Evolutionary conservation across 92 coral and sea anemone genomes (phyloP).

Genomic region (Galaxea fascicularis): DNA sequence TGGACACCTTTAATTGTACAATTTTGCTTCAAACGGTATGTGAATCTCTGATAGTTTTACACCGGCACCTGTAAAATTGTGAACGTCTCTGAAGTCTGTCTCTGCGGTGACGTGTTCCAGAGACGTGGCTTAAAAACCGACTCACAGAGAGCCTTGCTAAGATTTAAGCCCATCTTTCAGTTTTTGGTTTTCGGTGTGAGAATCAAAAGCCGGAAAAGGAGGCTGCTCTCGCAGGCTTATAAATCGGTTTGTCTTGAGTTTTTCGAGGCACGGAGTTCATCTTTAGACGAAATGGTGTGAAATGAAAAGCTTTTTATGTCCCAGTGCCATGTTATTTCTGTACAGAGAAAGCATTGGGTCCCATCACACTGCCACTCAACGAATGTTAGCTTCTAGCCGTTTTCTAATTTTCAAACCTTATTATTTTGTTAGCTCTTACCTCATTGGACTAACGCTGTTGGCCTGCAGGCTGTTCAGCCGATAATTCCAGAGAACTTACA

Average conservation of each 20-base stretch:
- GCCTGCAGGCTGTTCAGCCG: slow-evolving; percentile 83
- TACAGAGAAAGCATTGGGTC: too few relatives aligned
- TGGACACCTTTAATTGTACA: not conserved
- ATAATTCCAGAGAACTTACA: slow-evolving; percentile 81
- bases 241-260: not conserved
- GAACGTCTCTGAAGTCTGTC: too few relatives aligned
- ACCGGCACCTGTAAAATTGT: too few relatives aligned
- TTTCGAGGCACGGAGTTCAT: not conserved
- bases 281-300: not conserved
- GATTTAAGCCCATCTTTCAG: not conserved
- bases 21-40: too few relatives aligned
- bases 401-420: not conserved
- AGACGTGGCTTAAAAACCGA: too few relatives aligned
- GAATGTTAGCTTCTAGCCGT: not conserved
- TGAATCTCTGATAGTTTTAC: too few relatives aligned
- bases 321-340: not conserved
- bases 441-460: slow-evolving; percentile 80
- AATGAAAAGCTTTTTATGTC: not conserved
- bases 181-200: too few relatives aligned
- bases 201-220: too few relatives aligned
- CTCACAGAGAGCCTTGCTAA: too few relatives aligned
- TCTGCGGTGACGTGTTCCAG: too few relatives aligned
- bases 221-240: too few relatives aligned
- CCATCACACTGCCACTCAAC: not conserved
- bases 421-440: slow-evolving; percentile 49